Conservation (phyloP, 2,888 invertebrate genomes). For the Exephanes ischioxanthus region DNA sequence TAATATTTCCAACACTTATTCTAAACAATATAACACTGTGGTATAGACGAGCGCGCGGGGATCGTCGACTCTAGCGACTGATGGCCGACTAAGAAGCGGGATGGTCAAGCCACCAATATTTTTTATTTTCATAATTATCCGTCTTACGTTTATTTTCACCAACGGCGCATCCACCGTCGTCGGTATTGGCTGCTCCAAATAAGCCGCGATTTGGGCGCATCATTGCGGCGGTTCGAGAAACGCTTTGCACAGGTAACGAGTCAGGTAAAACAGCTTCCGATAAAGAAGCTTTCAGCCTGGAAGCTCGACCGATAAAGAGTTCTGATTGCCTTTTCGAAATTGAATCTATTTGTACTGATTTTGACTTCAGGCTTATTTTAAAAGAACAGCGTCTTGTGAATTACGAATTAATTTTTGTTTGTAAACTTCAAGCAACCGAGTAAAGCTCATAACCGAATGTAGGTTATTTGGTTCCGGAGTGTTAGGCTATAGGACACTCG, state of each 20-base stretch:
- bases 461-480: background rate
- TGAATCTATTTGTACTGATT: background rate
- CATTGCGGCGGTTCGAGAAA: background rate
- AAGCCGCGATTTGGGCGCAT: background rate
- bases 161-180: no score
- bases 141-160: no score
- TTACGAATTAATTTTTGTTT: background rate
- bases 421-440: background rate
- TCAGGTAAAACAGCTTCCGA: background rate
- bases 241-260: background rate
- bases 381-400: background rate
- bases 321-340: background rate
- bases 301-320: background rate
- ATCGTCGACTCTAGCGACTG: no score
- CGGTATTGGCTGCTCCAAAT: background rate
- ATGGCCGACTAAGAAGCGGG: no score
- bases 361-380: background rate
- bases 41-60: no score
- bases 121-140: no score
- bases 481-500: background rate
- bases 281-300: conserved; percentile 2
- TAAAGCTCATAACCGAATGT: background rate
- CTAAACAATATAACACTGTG: no score
- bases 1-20: no score
- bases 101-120: no score